Evolutionary conservation across 2,797 vertebrate genomes (phyloP).

Genomic region (Acanthornis magna): DNA sequence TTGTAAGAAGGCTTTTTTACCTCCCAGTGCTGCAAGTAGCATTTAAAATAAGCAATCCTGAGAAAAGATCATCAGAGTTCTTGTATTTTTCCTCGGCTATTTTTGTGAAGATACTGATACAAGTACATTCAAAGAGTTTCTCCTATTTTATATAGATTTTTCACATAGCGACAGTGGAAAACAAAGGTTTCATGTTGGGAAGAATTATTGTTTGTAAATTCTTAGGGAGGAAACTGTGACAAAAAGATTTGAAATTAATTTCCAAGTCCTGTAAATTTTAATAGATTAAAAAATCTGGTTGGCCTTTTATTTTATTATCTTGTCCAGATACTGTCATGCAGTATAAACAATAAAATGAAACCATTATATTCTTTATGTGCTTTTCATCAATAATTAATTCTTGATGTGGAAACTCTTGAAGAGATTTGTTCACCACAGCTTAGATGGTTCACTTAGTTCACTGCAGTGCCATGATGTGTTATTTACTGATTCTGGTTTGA

Average conservation of each 20-base stretch:
- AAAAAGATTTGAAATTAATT: background rate
- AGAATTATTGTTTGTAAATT: background rate
- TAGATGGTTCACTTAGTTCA: background rate
- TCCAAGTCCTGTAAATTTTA: background rate
- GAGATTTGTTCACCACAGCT: background rate
- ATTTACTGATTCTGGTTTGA: background rate
- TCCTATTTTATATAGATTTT: background rate
- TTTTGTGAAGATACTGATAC: background rate
- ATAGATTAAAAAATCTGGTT: background rate
- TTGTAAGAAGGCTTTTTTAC: slow-evolving; percentile 47
- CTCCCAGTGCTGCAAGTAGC: slow-evolving; percentile 11
- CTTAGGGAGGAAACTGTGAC: background rate
- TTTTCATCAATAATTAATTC: background rate
- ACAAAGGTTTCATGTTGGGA: background rate
- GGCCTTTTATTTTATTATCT: background rate
- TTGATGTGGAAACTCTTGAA: background rate
- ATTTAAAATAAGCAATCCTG: slow-evolving; percentile 57
- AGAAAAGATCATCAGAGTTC: slow-evolving; percentile 61
- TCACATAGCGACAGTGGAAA: background rate
- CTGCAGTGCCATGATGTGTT: background rate
- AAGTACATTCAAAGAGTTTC: background rate
- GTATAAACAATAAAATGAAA: background rate
- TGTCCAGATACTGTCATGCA: background rate
- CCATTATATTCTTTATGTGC: background rate
- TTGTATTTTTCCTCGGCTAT: background rate